phyloP scores from a whole-genome alignment of 2,113 vertebrate species.

The Charina bottae region DNA sequence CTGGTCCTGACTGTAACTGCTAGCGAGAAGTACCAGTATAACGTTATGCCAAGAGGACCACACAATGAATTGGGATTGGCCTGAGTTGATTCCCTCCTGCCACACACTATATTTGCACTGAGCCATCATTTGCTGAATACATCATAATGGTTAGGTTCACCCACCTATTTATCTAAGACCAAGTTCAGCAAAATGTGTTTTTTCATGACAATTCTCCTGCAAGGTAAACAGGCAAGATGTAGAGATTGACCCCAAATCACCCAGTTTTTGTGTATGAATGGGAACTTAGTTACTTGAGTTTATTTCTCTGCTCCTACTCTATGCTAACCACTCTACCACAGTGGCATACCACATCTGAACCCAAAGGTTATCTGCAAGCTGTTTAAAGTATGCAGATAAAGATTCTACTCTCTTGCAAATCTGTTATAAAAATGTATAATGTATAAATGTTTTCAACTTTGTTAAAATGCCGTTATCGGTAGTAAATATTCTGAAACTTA shows the following conservation, averaged over 20 bases:
- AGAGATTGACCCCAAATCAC: neutral
- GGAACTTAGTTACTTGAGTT: neutral
- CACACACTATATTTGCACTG: too few relatives aligned
- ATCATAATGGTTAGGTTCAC: too few relatives aligned
- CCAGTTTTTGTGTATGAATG: neutral
- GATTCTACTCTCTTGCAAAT: neutral
- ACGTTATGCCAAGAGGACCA: too few relatives aligned
- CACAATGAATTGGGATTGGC: too few relatives aligned
- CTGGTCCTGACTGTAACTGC: too few relatives aligned
- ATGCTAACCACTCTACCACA: neutral
- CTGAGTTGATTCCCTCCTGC: too few relatives aligned
- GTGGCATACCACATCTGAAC: neutral
- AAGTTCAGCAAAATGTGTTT: too few relatives aligned
- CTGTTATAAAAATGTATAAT: neutral
- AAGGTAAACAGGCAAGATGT: too few relatives aligned
- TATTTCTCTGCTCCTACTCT: neutral
- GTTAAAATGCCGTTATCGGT: neutral
- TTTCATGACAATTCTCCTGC: too few relatives aligned
- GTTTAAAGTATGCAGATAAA: neutral
- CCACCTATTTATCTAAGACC: too few relatives aligned
- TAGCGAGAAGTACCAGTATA: too few relatives aligned
- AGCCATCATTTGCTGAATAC: too few relatives aligned
- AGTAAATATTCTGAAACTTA: neutral
- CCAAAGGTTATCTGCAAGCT: neutral
- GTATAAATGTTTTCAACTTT: neutral